Conservation (phyloP, 2,113 vertebrate genomes). For the Suncus etruscus region DNA sequence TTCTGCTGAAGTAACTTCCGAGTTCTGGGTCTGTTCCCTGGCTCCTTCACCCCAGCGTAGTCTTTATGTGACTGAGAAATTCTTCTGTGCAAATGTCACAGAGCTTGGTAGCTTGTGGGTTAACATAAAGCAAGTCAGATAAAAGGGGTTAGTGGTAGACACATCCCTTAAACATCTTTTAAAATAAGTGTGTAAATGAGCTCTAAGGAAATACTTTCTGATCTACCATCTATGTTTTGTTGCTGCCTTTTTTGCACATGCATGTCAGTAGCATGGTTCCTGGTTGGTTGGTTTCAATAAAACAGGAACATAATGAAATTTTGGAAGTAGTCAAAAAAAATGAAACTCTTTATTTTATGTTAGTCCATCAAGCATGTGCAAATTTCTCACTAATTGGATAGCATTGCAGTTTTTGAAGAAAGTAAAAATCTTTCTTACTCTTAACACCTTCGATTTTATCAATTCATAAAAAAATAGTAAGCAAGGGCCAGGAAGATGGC, state of each 20-base stretch:
- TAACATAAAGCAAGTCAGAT: neutral
- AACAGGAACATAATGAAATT: neutral
- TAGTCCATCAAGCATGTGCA: neutral
- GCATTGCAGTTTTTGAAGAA: slow-evolving; percentile 3
- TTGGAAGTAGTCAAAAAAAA: slow-evolving; percentile 31
- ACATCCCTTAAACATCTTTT: neutral
- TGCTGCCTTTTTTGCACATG: neutral
- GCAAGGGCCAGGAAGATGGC: neutral
- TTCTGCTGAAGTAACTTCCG: neutral
- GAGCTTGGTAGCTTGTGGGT: neutral
- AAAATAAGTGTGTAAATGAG: neutral
- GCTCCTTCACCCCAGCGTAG: neutral
- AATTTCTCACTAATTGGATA: slow-evolving; percentile 16
- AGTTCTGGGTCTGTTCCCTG: neutral
- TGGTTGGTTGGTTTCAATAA: neutral
- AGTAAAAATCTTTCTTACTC: slow-evolving; percentile 45
- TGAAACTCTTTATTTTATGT: neutral
- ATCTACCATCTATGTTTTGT: neutral
- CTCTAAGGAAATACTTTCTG: neutral
- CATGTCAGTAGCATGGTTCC: neutral
- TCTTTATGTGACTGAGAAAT: neutral
- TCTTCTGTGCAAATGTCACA: neutral
- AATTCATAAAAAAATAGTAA: slow-evolving; percentile 4
- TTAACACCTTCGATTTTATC: neutral
- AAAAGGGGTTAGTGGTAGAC: neutral